Base-by-base conservation (phyloP, 2,797 vertebrate species). In the Amniataba percoides region DNA sequence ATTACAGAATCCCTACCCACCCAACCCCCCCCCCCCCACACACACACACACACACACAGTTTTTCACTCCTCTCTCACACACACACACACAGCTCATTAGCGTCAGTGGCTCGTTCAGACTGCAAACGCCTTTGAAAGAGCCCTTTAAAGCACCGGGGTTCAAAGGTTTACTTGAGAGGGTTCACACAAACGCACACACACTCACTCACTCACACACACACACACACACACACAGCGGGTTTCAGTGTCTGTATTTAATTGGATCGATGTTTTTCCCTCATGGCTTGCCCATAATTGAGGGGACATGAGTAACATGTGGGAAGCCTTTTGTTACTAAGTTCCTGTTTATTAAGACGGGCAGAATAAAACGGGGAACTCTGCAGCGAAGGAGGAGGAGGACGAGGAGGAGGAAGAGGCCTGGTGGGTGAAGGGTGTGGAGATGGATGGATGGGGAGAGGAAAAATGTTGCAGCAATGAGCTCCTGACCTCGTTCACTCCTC, bases 401-500 rank as follows among this genome's bases (percentile, higher is more conserved):
- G 3, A 34, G 34, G 23, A 21, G 34, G 34, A 48, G n/a, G 49
- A 57, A 1, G 36, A 18, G 42, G 51, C 70, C 2, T 62, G 67
- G 65, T 73, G 82, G 82, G 77, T 52, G 76, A 73, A 65, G 79
- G 77, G 65, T 58, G 74, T 42, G 45, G 57, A 64, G 73, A 80
- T 61, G 46, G 62, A 64, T 64, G 78, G 84, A 75, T 62, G 78
- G 83, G 81, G 72, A 56, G 82, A 81, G 77, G 66, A 73, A 84
- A 83, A 87, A 85, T 63, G 75, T 80, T 80, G 85, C 87, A 90
- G 92, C 89, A 86, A 87, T 89, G 91, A 93, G 93, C 89, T 90
- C 82, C 90, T 93, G 90, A 92, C 93, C 90, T 93, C 82, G 86
- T 93, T 94, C 92, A 87, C 84, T 93, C 92, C 90, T 93, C 92